Conservation (phyloP, 2,113 vertebrate genomes). For the Antennarius striatus region DNA sequence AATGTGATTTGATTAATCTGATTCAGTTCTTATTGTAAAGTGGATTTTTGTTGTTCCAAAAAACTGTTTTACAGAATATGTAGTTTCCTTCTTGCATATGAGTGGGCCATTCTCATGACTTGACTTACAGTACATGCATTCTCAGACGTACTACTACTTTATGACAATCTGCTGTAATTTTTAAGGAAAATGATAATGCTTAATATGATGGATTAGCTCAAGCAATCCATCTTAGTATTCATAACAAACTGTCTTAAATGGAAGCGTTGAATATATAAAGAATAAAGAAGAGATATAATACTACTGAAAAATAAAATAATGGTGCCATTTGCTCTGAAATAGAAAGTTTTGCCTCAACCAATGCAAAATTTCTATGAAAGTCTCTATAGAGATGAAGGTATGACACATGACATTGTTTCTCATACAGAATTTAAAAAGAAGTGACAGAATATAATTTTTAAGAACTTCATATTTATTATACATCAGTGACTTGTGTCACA, state of each 20-base stretch:
- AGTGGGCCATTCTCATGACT: too few species aligned
- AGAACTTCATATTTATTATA: not conserved
- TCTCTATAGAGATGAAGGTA: not conserved
- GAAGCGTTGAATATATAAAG: not conserved
- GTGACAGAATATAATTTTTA: not conserved
- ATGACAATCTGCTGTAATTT: not conserved
- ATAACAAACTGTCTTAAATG: not conserved
- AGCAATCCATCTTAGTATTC: not conserved
- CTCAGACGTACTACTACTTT: too few species aligned
- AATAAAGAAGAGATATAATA: not conserved
- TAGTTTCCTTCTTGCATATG: too few species aligned
- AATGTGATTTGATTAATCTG: too few species aligned
- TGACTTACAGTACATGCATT: too few species aligned
- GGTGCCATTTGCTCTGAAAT: rapidly evolving
- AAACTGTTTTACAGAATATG: too few species aligned
- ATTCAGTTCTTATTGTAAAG: too few species aligned
- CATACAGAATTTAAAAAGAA: not conserved
- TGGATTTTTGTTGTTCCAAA: too few species aligned
- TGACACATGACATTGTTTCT: not conserved
- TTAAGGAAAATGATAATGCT: not conserved
- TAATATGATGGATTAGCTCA: not conserved
- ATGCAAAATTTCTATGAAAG: not conserved
- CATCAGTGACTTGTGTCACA: not conserved
- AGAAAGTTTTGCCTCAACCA: not conserved
- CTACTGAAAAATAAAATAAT: not conserved